Conservation (phyloP, 2,113 vertebrate genomes). For the Chaetops frenatus region DNA sequence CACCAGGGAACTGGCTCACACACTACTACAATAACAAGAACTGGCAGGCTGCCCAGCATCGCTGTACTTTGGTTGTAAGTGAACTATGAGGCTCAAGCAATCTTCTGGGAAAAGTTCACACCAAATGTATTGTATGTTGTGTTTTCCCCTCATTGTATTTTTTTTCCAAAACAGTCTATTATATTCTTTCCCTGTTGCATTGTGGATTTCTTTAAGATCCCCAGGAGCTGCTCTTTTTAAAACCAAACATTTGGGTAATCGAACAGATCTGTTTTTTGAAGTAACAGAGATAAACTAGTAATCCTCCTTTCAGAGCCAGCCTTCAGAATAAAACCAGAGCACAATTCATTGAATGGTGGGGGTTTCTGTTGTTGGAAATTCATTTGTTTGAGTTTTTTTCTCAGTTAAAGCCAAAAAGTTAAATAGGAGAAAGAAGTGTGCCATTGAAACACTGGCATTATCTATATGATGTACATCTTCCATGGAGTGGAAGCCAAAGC, state of each 20-base stretch:
- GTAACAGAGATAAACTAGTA: background rate
- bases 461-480: background rate
- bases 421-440: background rate
- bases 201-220: background rate
- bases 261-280: slow-evolving; percentile 11
- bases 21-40: slow-evolving; percentile 28
- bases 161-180: background rate
- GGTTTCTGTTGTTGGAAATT: background rate
- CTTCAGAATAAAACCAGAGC: background rate
- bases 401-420: background rate
- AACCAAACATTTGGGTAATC: background rate
- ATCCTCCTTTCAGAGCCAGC: background rate
- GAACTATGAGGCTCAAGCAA: background rate
- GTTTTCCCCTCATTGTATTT: background rate
- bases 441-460: background rate
- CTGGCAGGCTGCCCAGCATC: background rate
- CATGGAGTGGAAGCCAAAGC: background rate
- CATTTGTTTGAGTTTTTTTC: background rate
- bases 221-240: background rate
- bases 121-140: background rate
- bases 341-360: background rate
- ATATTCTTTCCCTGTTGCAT: background rate
- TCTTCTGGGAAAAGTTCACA: slow-evolving; percentile 43
- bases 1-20: background rate
- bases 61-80: background rate